Base-by-base conservation (phyloP, 2,113 vertebrate species). In the Cheilinus undulatus region DNA sequence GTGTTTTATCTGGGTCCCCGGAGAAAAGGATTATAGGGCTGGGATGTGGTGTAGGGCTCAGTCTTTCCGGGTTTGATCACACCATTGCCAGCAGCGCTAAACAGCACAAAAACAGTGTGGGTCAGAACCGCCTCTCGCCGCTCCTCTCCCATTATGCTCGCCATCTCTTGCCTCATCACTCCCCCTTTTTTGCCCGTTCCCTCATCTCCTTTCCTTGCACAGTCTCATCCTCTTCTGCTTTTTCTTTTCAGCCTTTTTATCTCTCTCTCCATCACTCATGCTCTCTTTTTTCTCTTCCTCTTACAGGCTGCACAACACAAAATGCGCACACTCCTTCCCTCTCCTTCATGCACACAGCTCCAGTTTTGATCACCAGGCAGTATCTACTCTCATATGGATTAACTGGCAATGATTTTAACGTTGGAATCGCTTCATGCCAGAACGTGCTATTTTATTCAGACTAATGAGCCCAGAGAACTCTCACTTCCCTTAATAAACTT, bases 381-480 rank as follows among this genome's bases (percentile, higher is more conserved):
- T 85, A 88, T 91, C 81, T 88, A 78, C 86, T 89, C 88, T 86
- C 88, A 71, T 88, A 91, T 87, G 90, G 88, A 91, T 91, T 90
- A 86, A 86, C 89, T 89, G 88, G 82, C 80, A 87, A 65, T 51
- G 76, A 69, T 86, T 91, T 88, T 86, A 89, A 85, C 69, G 59
- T 61, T 78, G 82, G 82, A 78, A 70, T 86, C 49, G 60, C 91
- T 88, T 82, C 87, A 85, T 88, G 90, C 81, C 90, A 90, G 87
- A 76, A 69, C 80, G 60, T 84, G 86, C 84, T 91, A 86, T 91
- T 91, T 89, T 90, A 92, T 87, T 85, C 90, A 86, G 81, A 85
- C 90, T 92, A 93, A 93, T 91, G 90, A 93, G 92, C 86, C 88
- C 59, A 80, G 88, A 90, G 86, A 89, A 88, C 76, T 87, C 87